Percentiles rank a stretch among this genome's conserved stretches.
phyloP scores from a whole-genome alignment of 2,113 vertebrate genomes.

The Eurystomus gularis region DNA sequence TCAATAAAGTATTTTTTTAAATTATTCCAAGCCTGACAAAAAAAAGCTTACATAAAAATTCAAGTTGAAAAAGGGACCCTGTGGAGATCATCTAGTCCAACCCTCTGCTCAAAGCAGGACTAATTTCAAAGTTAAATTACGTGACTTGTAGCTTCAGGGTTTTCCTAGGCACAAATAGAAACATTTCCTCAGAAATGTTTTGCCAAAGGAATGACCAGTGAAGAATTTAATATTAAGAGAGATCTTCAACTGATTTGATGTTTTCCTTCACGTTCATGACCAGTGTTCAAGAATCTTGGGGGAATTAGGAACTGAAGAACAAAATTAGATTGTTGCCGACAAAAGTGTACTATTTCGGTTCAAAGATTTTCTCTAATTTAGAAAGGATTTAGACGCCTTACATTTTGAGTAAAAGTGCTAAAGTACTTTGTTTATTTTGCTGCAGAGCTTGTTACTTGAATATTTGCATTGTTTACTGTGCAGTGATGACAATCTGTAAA shows the following conservation, averaged over 20 bases:
- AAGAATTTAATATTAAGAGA: neutral
- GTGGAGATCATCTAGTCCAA: neutral
- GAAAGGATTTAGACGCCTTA: neutral
- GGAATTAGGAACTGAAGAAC: neutral
- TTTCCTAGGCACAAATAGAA: neutral
- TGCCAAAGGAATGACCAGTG: neutral
- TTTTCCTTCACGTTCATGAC: neutral
- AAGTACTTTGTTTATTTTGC: neutral
- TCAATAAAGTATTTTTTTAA: neutral
- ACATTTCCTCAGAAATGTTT: neutral
- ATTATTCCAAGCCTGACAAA: neutral
- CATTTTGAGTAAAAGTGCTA: neutral
- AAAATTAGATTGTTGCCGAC: neutral
- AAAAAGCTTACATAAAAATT: neutral
- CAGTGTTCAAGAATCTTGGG: neutral
- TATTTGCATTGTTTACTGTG: neutral
- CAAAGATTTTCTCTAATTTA: neutral
- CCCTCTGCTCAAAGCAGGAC: neutral
- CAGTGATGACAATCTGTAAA: neutral
- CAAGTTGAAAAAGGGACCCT: neutral
- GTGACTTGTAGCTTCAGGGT: neutral
- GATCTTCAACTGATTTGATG: neutral
- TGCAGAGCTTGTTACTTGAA: neutral
- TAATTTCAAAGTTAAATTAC: neutral
- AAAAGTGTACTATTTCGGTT: neutral